Base-by-base conservation (phyloP, 2,888 invertebrate genomes). In the Notocelia uddmanniana region DNA sequence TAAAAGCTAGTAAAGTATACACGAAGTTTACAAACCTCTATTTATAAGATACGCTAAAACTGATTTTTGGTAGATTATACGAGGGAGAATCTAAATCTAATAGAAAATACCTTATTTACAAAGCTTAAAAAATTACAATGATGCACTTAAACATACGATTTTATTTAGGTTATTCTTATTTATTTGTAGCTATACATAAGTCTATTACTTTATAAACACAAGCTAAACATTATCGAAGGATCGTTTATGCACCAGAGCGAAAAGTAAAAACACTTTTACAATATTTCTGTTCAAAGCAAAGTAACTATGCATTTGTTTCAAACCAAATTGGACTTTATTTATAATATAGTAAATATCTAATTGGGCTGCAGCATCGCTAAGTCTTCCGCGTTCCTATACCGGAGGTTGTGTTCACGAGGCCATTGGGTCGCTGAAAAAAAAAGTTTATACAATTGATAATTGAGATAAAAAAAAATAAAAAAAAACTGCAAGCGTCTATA, bases 341-440 rank as follows among this genome's bases (percentile, higher is more conserved):
- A 45, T 37, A 26, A 62, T 15, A 9, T 6, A 45, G 26, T 64
- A 58, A 67, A 45, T 31, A 0, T 74, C 34, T 68, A 80, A 63
- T 78, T 76, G 59, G 79, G 76, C 41, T 74, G 76, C 67, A 90
- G 78, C 88, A 90, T 84, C 6, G 90, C 89, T 54, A 92, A 75
- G 34, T 93, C 94, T 72, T 94, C 93, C 64, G 90, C 87, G 83
- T 92, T 94, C 79, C 94, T 84, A 83, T 94, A 94, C 37, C 93
- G 83, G 84, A 92, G 85, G 80, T 81, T 92, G 83, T 93, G 94
- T 64, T 94, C 94, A 76, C 90, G 85, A n/a, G 94, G 94, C 94
- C 94, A 94, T 80, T 94, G 93, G 23, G 94, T 94, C 69, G 94
- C 94, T 94, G 87, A 21, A 83, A 87, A 79, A 50, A 31, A n/a